Evolutionary conservation across 2,888 invertebrate genomes (phyloP).

Genomic region (Perithous albicinctus): DNA sequence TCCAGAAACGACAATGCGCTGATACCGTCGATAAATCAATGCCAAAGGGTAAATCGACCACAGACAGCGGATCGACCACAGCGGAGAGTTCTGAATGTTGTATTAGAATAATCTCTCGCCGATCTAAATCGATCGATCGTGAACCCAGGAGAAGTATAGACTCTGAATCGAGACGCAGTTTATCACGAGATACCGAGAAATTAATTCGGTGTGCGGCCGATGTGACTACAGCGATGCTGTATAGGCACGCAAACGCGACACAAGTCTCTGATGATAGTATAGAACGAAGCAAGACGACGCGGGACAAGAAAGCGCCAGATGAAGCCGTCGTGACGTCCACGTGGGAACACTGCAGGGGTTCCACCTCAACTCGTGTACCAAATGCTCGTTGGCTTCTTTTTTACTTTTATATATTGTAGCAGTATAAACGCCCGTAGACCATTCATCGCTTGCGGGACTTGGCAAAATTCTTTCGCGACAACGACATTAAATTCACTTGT

Average conservation of each 20-base stretch:
- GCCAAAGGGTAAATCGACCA: slow-evolving; percentile 54
- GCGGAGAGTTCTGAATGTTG: slow-evolving; percentile 57
- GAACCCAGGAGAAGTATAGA: slow-evolving; percentile 75
- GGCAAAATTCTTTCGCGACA: slow-evolving; percentile 51
- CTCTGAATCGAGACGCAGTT: slow-evolving; percentile 70
- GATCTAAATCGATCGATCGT: slow-evolving; percentile 83
- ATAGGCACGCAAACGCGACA: slow-evolving; percentile 56
- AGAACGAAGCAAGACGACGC: background rate
- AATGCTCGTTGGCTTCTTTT: slow-evolving; percentile 63
- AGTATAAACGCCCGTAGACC: slow-evolving; percentile 51
- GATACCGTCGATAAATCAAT: slow-evolving; percentile 59
- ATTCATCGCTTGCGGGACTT: slow-evolving; percentile 46
- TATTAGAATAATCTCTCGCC: slow-evolving; percentile 78
- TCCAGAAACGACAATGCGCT: slow-evolving; percentile 54
- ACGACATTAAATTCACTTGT: slow-evolving; percentile 49
- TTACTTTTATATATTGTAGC: slow-evolving; percentile 68
- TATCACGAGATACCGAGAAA: slow-evolving; percentile 74
- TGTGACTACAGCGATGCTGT: slow-evolving; percentile 7
- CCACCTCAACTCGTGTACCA: slow-evolving; percentile 76
- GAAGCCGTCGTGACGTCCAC: slow-evolving; percentile 79
- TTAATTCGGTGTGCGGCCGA: slow-evolving; percentile 70
- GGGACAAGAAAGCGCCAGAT: slow-evolving; percentile 61
- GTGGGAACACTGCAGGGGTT: slow-evolving; percentile 82
- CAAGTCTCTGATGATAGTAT: slow-evolving; percentile 58
- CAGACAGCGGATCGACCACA: slow-evolving; percentile 31